Evolutionary conservation across 2,888 invertebrate species (phyloP).

Genomic region (Palloptera scutellata): DNA sequence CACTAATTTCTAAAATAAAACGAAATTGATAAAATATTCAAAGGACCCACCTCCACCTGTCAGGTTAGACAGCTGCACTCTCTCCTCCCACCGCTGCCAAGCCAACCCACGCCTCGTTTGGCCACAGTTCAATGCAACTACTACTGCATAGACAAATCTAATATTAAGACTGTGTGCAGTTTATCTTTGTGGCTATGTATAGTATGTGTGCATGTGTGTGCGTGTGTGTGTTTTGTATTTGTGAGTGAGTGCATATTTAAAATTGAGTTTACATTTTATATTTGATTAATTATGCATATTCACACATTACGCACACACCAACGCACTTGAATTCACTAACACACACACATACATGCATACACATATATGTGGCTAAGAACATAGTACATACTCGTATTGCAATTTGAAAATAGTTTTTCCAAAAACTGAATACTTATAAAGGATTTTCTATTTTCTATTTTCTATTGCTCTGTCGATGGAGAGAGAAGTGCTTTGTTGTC

Average conservation of each 20-base stretch:
- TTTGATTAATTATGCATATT: slow-evolving; percentile 56
- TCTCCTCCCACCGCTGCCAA: not conserved
- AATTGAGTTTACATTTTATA: slow-evolving; percentile 54
- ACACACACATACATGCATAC: slow-evolving; percentile 30
- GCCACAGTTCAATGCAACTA: not conserved
- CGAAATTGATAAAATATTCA: not conserved
- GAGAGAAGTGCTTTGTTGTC: not conserved
- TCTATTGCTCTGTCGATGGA: no score
- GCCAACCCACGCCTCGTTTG: not conserved
- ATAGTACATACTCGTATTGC: no score
- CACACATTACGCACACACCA: slow-evolving; percentile 50
- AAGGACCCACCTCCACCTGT: not conserved
- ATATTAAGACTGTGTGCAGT: not conserved
- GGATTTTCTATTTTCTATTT: no score
- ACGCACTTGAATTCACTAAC: slow-evolving; percentile 47
- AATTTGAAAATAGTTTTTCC: no score
- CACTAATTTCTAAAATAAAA: not conserved
- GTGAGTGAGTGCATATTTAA: slow-evolving; percentile 43
- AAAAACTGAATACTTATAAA: no score
- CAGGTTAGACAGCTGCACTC: not conserved
- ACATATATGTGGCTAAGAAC: no score
- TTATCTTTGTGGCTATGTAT: not conserved
- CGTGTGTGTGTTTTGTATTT: not conserved
- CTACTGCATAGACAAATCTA: no score
- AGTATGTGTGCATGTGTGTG: slow-evolving; percentile 8